Base-by-base conservation (phyloP, 2,797 vertebrate genomes). In the Myoxocephalus aenaeus region DNA sequence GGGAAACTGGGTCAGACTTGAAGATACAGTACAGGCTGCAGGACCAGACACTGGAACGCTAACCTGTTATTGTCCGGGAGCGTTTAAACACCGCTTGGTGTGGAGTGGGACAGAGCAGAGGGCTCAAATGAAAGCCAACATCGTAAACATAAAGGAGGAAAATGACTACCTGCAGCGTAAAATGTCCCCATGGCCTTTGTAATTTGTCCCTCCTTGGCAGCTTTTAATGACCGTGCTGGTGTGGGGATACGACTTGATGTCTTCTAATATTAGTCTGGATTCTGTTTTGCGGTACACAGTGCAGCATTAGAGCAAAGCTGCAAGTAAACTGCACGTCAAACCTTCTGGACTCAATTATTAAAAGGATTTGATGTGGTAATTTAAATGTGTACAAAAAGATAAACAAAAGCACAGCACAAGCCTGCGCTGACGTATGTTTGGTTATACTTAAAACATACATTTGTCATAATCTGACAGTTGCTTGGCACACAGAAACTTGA, bases 1-100 rank as follows among this genome's bases (percentile, higher is more conserved):
- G 82, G 84, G 79, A 86, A 75, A 64, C 80, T 46, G 57, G 89
- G 87, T 87, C 89, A 89, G 81, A 86, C 85, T 80, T 82, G 81
- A 90, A 81, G 76, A 88, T 38, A 77, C 82, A 86, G 87, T 65
- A 62, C 32, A 81, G 79, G 86, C 70, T 86, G 75, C 78, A 89
- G 79, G 86, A 90, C 90, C 90, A 95, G 93, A 94, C 90, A 85
- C 86, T 90, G 89, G 78, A 90, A 82, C 72, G 38, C 90, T 87
- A 95, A 93, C 91, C 93, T 92, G 92, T 95, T 86, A 95, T 96
- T 95, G 91, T 89, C 87, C 83, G 83, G 93, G 90, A 96, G 92
- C 92, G 29, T 80, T 93, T 94, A 96, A 96, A 94, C 91, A 94
- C 87, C 46, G 86, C 82, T 81, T 94, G 83, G 88, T 84, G 87